Evolutionary conservation across 2,797 vertebrate genomes (phyloP), one percentile per base, ranked within the genome.

Genomic region (Chaunax sp.): DNA sequence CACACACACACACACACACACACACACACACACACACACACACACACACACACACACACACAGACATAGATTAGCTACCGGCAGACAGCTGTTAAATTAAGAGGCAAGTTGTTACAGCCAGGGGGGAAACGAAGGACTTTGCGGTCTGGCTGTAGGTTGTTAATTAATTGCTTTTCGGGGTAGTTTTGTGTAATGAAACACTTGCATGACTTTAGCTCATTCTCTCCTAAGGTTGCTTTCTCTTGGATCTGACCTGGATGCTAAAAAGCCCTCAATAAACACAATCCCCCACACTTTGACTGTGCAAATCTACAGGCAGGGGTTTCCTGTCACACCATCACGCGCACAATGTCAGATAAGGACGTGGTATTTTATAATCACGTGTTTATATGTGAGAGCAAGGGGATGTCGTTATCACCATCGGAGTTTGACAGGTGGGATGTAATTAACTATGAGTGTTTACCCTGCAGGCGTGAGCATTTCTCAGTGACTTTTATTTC

Each of bases 121-220:
- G 14, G 43, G 58, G 69, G 64, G 63, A 75, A 77, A 85, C 76
- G 82, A 76, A 86, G 66, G 69, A 71, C 61, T 57, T 64, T 44
- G 44, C 58, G 18, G 56, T 50, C 58, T 78, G 79, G 72, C 53
- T 75, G 45, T 68, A 61, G 68, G 72, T 79, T 71, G 79, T 72
- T 91, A 92, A 91, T 93, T 88, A 91, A 89, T 87, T 82, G 78
- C 76, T 80, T 80, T 85, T 88, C 76, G 23, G 75, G 78, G 63
- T 74, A 75, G 88, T 91, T 86, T 87, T 71, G 60, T 81, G 84
- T 84, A 84, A 81, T 81, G 62, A 85, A 91, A 85, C 88, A 91
- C 86, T 86, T 89, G 87, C 72, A 81, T 75, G 82, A 76, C 78
- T 87, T 78, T 59, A 75, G 64, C 65, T 74, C 65, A 10, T 10